phyloP scores from a whole-genome alignment of 2,113 vertebrate species.

The Glaucomys volans region DNA sequence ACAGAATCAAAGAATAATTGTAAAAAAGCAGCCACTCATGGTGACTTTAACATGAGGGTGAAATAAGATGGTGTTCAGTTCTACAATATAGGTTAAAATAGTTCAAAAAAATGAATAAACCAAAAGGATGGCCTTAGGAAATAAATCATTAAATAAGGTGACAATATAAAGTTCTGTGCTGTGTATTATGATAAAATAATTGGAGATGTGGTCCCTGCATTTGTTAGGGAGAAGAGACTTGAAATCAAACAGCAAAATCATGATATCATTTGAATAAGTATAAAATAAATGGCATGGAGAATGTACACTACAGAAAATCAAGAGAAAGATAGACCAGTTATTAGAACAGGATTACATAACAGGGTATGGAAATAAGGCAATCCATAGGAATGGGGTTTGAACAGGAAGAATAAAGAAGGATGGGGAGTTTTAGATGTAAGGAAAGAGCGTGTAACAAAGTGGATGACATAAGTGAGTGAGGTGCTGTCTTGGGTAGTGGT shows the following conservation, averaged over 20 bases:
- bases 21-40: not conserved
- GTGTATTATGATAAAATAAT: constrained; percentile 1
- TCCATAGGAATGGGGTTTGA: not conserved
- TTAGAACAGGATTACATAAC: not conserved
- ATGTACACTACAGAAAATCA: not conserved
- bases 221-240: not conserved
- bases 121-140: constrained; percentile 39
- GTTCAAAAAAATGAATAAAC: not conserved
- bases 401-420: not conserved
- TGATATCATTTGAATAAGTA: not conserved
- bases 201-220: not conserved
- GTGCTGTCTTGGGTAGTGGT: not conserved
- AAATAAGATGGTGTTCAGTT: constrained; percentile 3
- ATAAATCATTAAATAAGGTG: not conserved
- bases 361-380: not conserved
- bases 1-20: not conserved
- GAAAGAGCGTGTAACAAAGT: not conserved
- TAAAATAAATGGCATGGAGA: not conserved
- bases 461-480: not conserved
- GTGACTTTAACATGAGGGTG: not conserved
- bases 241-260: not conserved
- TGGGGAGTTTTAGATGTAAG: not conserved
- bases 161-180: constrained; percentile 13
- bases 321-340: not conserved
- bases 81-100: not conserved